phyloP scores from a whole-genome alignment of 2,888 invertebrate species.

The Unio delphinus region DNA sequence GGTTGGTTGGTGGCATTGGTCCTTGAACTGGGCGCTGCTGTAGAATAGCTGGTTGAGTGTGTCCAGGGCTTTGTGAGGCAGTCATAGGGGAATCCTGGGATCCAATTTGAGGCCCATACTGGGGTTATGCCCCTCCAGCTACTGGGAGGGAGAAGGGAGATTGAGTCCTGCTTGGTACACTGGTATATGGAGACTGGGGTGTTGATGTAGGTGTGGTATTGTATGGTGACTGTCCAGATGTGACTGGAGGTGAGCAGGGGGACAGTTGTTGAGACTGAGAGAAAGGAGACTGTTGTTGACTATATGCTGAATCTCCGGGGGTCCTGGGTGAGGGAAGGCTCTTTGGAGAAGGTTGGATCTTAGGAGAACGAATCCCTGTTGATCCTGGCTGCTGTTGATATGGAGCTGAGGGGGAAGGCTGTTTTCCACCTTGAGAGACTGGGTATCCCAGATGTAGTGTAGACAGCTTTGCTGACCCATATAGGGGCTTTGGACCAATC shows the following conservation, averaged over 20 bases:
- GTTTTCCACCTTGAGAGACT: constrained; percentile 14
- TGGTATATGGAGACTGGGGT: constrained; percentile 54
- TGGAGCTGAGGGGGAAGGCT: constrained; percentile 34
- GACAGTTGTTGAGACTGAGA: constrained; percentile 51
- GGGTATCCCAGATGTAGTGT: constrained; percentile 36
- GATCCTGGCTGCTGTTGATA: constrained; percentile 25
- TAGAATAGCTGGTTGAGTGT: constrained; percentile 48
- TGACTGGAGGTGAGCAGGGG: constrained; percentile 51
- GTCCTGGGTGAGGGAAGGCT: constrained; percentile 62
- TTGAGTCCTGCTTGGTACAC: constrained; percentile 33
- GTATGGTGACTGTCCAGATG: constrained; percentile 35
- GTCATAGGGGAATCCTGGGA: constrained; percentile 37
- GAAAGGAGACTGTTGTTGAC: constrained; percentile 56
- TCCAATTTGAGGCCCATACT: constrained; percentile 27
- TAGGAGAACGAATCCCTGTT: constrained; percentile 54
- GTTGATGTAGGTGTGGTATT: constrained; percentile 40
- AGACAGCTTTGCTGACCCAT: constrained; percentile 41
- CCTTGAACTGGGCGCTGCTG: constrained; percentile 53
- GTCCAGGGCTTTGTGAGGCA: constrained; percentile 39
- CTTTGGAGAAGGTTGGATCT: constrained; percentile 54
- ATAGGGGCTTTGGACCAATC: constrained; percentile 37
- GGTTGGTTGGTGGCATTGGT: constrained; percentile 50
- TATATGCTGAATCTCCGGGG: constrained; percentile 57
- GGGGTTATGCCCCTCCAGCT: constrained; percentile 27
- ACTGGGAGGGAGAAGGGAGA: constrained; percentile 49